These are phyloP conservation scores for Chironex yamaguchii DNA, from an alignment of 30 jellyfish, hydroid and myxozoan species.

Conservation along the genomic window DNA sequence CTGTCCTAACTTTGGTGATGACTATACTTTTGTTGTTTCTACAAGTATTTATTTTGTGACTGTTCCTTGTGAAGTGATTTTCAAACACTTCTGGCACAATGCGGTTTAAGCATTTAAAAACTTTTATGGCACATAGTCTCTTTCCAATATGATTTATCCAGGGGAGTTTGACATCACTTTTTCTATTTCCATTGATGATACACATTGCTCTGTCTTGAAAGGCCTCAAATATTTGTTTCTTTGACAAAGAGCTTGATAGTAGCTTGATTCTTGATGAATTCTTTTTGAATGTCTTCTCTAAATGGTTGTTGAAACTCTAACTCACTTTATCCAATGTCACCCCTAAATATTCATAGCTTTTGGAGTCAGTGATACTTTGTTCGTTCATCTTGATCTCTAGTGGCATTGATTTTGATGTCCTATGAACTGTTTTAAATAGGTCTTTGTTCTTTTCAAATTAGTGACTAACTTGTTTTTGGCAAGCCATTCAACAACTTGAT, in stretches of 20 bases:
- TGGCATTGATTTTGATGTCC: constrained; percentile 24
- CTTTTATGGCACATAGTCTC: constrained; percentile 63
- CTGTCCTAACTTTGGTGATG: constrained; percentile 30
- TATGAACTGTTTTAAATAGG: constrained; percentile 46
- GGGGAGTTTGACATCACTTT: constrained; percentile 3
- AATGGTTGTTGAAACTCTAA: constrained; percentile 18
- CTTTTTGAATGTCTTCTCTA: constrained; percentile 13
- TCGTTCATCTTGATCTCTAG: constrained; percentile 29
- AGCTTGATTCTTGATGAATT: constrained; percentile 41
- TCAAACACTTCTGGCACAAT: no score
- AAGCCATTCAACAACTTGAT: constrained; percentile 46
- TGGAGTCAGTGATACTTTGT: constrained; percentile 48
- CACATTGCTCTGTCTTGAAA: constrained; percentile 18
- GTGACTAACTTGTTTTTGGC: constrained; percentile 20
- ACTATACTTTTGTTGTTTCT: constrained; percentile 31
- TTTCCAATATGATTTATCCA: constrained; percentile 21
- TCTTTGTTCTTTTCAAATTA: constrained; percentile 41
- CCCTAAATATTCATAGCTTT: constrained; percentile 51
- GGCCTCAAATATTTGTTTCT: constrained; percentile 37
- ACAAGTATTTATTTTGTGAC: constrained; percentile 28
- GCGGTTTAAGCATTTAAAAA: constrained; percentile 59
- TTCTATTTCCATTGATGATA: constrained; percentile 5
- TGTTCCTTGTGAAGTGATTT: constrained; percentile 35
- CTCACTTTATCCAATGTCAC: constrained; percentile 19
- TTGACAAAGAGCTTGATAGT: constrained; percentile 20